A percentile compares a stretch with the other conserved stretches of the same genome.
Evolutionary conservation across 2,888 invertebrate genomes (phyloP).

Genomic region (Platycnemis pennipes): DNA sequence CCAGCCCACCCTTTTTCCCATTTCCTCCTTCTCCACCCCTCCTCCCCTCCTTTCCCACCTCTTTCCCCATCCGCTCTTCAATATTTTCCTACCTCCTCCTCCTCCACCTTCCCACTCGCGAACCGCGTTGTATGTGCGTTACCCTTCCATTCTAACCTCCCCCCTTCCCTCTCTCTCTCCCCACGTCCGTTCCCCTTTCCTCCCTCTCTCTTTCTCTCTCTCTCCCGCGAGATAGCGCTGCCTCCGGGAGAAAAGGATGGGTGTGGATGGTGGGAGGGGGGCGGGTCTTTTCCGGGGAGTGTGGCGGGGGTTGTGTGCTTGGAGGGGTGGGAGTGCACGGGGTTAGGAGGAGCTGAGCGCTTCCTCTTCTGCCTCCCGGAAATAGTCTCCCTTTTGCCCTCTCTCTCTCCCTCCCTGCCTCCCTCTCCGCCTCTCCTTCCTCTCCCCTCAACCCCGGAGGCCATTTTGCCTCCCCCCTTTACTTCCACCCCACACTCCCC

Average conservation of each 20-base stretch:
- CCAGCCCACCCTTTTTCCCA: background rate
- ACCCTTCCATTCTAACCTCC: background rate
- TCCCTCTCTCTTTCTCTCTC: background rate
- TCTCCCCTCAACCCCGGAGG: background rate
- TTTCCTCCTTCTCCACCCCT: background rate
- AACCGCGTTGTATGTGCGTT: background rate
- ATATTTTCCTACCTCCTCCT: background rate
- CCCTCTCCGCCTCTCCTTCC: background rate
- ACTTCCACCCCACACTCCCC: too few relatives aligned
- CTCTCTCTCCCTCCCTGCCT: background rate
- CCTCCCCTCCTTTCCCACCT: background rate
- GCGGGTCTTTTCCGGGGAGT: conserved; percentile 13
- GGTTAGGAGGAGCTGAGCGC: conserved; percentile 3
- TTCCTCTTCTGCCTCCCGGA: conserved; percentile 60
- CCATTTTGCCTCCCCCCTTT: background rate
- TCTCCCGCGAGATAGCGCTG: conserved; percentile 3
- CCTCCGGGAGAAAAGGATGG: background rate
- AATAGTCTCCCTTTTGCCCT: conserved; percentile 43
- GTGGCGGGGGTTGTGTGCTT: background rate
- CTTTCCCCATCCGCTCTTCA: background rate
- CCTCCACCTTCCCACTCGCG: background rate
- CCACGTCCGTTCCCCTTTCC: background rate
- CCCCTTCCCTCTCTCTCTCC: background rate
- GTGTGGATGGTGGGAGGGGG: background rate
- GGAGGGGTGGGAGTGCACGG: background rate